Evolutionary conservation across 2,113 vertebrate genomes (phyloP), one percentile per base, ranked within the genome.

Genomic region (Electrona antarctica): DNA sequence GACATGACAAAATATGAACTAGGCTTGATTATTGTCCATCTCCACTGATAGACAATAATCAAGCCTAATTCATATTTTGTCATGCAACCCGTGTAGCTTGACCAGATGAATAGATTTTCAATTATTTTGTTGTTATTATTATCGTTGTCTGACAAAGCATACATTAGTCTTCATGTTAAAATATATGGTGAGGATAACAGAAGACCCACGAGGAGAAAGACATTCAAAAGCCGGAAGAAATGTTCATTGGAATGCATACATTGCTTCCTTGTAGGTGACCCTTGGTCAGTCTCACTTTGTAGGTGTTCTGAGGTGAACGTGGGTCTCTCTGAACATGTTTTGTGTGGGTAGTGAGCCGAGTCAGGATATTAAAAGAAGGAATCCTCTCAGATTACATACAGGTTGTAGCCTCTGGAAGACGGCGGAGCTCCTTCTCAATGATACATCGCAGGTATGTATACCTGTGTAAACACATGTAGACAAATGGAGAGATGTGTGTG

Each of bases 391-490:
- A 10, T 93, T 87, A 93, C 85, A 93, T 90, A 79, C 89, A 93
- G 7, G 87, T 84, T 13, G 90, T 92, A 4, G 93, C 92, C 45
- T 95, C 95, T 0, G 94, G 93, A 62, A 94, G 91, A 91, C 96
- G 95, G 56, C 94, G 90, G 77, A 99, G 91, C 87, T 95, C 94
- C 68, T 94, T 96, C 82, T 96, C 92, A 28, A 99, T 98, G 85
- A 95, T 92, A 62, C 94, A 82, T 14, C 95, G 93, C 45, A 97
- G 90, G 69, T 92, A 92, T 0, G 93, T 94, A 71, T 97, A 98
- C 68, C 93, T 94, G 55, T 94, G 55, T 47, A 78, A 55, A 10
- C 11, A 66, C 14, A 73, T 60, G 59, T 15, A 74, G 6, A 77
- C 9, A 65, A 1, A 65, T 14, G 11, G 33, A 71, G 10, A 67